Percentiles rank a stretch among this genome's conserved stretches.
phyloP scores from a whole-genome alignment of 1,140 invertebrate species.

The Dolichoris vasculosae region DNA sequence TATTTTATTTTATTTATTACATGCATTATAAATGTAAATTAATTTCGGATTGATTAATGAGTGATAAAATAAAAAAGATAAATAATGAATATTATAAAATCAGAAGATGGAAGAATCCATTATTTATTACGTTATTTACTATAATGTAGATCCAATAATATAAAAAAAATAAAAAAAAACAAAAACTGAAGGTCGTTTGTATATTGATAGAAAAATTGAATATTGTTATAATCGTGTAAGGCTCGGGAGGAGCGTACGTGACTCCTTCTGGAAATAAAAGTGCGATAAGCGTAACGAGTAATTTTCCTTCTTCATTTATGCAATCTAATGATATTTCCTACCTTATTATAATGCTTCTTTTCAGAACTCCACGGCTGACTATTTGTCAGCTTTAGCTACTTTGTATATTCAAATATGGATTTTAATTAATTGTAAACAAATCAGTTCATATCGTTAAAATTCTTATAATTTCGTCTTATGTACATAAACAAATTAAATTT shows the following conservation, averaged over 20 bases:
- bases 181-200: conserved; percentile 20
- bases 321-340: not conserved
- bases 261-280: conserved; percentile 25
- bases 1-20: not conserved
- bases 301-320: not conserved
- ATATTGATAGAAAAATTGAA: conserved; percentile 36
- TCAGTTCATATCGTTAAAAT: too few relatives aligned
- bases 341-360: too few relatives aligned
- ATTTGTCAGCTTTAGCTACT: not conserved
- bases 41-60: not conserved
- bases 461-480: too few relatives aligned
- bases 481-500: too few relatives aligned
- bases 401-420: too few relatives aligned
- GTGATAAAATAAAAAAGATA: not conserved
- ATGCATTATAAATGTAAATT: not conserved
- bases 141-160: not conserved
- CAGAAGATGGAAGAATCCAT: not conserved
- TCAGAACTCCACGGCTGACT: not conserved
- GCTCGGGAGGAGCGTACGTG: not conserved
- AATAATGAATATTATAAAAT: not conserved
- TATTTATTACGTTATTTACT: conserved; percentile 2
- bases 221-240: conserved; percentile 18
- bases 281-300: not conserved
- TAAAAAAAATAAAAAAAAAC: not conserved
- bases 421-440: too few relatives aligned